A percentile compares a stretch with the other conserved stretches of the same genome.
Conservation (phyloP, 2,797 vertebrate genomes). For the Chelonia mydas region DNA sequence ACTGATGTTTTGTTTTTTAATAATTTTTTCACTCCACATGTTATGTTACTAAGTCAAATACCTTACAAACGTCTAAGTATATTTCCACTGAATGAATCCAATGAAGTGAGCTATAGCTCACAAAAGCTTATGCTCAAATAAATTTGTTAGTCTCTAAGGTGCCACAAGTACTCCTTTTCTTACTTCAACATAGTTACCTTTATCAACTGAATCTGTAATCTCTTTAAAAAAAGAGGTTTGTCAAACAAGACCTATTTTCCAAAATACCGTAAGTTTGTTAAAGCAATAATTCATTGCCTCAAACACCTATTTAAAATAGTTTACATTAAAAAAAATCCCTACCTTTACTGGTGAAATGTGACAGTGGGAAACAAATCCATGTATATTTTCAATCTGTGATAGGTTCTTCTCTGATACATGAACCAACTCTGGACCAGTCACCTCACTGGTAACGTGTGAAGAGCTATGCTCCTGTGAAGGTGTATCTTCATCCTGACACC, state of each 20-base stretch:
- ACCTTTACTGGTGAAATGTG: conserved; percentile 98
- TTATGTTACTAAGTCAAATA: not conserved
- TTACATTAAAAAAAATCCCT: conserved; percentile 48
- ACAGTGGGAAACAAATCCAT: conserved; percentile 94
- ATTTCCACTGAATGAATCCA: not conserved
- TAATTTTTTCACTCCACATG: not conserved
- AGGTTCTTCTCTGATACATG: conserved; percentile 95
- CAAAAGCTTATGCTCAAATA: too few species aligned
- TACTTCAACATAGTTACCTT: not conserved
- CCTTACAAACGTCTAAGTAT: not conserved
- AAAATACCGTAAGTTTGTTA: not conserved
- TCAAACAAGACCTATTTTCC: rapidly evolving
- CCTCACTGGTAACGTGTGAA: conserved; percentile 87
- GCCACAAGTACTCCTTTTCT: too few species aligned
- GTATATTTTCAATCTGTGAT: conserved; percentile 94
- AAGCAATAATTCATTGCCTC: not conserved
- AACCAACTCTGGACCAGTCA: conserved; percentile 89
- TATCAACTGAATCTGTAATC: not conserved
- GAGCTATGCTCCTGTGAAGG: conserved; percentile 90
- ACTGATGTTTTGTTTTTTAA: not conserved
- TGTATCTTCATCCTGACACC: conserved; percentile 92
- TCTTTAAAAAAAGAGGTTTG: not conserved
- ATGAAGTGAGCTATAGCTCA: too few species aligned
- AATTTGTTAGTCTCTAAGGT: too few species aligned
- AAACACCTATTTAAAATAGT: not conserved